Evolutionary conservation across 2,888 invertebrate species (phyloP).

Genomic region (Sinelater perroti): DNA sequence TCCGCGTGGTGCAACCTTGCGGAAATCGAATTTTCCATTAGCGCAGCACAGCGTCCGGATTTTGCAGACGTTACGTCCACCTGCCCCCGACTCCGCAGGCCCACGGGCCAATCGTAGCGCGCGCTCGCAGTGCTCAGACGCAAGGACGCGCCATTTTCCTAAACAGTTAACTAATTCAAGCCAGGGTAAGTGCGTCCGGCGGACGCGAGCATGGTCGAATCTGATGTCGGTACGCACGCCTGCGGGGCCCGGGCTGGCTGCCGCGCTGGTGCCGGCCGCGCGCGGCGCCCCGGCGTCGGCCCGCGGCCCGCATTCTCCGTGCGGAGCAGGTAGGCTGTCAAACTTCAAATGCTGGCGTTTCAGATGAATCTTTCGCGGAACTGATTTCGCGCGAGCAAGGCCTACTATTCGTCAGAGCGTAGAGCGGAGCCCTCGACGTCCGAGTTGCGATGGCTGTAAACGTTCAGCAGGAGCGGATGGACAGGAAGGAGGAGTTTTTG

Average conservation of each 20-base stretch:
- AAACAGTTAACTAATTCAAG: conserved; percentile 60
- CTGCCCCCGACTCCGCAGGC: conserved; percentile 41
- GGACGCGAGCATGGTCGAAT: no score
- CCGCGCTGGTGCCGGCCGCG: no score
- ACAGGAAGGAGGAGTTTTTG: conserved; percentile 47
- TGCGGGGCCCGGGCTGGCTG: no score
- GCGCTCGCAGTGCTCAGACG: conserved; percentile 52
- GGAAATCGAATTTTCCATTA: no score
- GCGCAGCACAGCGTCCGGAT: no score
- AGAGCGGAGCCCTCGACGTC: conserved; percentile 11
- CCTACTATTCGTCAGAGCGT: conserved; percentile 29
- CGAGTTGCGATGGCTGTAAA: conserved; percentile 53
- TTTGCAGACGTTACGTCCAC: conserved; percentile 51
- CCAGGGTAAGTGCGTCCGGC: conserved; percentile 60
- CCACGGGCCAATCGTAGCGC: conserved; percentile 21
- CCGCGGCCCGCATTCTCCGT: conserved; percentile 33
- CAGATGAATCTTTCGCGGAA: conserved; percentile 57
- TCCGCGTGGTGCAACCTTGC: no score
- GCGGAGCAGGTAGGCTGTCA: conserved; percentile 13
- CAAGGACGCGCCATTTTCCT: conserved; percentile 63
- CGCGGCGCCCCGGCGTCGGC: no score
- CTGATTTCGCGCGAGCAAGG: conserved; percentile 52
- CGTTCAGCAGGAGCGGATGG: conserved; percentile 50
- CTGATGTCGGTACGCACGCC: neutral
- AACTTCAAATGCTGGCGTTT: conserved; percentile 39